Evolutionary conservation across 2,888 invertebrate genomes (phyloP), one percentile per base, ranked within the genome.

Genomic region (Ethmia dodecea): DNA sequence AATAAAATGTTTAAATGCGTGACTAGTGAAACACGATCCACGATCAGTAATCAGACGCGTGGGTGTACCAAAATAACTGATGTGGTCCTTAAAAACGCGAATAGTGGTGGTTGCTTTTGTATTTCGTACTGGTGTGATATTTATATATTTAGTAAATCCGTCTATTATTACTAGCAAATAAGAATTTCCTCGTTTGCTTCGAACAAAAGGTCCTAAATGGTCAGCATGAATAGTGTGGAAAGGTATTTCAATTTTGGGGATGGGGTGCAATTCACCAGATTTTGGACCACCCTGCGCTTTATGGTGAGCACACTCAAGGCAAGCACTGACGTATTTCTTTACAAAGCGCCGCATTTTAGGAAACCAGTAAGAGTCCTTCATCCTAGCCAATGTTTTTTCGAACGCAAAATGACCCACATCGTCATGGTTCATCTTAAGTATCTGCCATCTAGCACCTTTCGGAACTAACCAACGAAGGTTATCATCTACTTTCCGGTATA

Each of bases 151-250:
- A 1, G 45, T 43, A 13, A 47, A 47, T 0, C 31, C 26, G 15
- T 47, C 44, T 3, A 47, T 28, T 1, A 45, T 11, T 2, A 45
- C 43, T 5, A 28, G 14, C 14, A 28, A 13, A 9, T 13, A 28
- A 8, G 3, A n/a, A n/a, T 24, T 18, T 5, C 18, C 18, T 5
- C 18, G 18, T 8, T 18, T 18, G n/a, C n/a, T n/a, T n/a, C n/a
- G n/a, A 9, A 3, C 28, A 5, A 69, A 74, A 1, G 67, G 69
- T 1, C 69, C 68, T 1, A 74, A 28, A 40, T 73, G 72, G 41
- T 75, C 73, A 0, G 70, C 27, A 36, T 74, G 67, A 1, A 73
- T 11, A 0, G 60, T 66, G 24, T 68, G 49, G 33, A 68, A 72
- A 1, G 65, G 69, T 1, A 47, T 42, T 1, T 52, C 38, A 2